Conservation (phyloP, 2,797 vertebrate species). For the Hyperoplus immaculatus region DNA sequence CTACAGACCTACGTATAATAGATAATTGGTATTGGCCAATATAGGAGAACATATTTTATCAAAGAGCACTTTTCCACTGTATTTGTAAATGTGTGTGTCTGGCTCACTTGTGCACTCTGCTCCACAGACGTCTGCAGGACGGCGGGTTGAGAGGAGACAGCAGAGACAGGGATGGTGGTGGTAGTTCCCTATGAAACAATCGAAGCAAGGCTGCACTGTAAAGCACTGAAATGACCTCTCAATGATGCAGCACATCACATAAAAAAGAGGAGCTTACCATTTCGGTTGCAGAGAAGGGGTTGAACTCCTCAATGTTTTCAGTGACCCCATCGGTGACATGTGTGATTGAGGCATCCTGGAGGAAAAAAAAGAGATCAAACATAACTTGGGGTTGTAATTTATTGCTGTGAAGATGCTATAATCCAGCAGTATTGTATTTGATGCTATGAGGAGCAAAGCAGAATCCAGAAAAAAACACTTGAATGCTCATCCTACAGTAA, state of each 20-base stretch:
- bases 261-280: constrained; percentile 60
- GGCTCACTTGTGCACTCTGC: constrained; percentile 89
- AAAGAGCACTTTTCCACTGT: background rate
- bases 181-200: constrained; percentile 66
- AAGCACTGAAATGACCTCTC: background rate
- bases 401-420: no score
- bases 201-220: background rate
- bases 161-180: constrained; percentile 87
- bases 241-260: fast-evolving
- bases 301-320: constrained; percentile 73
- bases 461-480: no score
- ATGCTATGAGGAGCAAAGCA: no score
- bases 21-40: no score
- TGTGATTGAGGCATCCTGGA: constrained; percentile 85
- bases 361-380: no score
- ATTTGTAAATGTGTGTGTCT: background rate
- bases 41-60: background rate
- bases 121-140: constrained; percentile 93
- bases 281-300: constrained; percentile 79
- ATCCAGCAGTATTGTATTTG: no score
- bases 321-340: constrained; percentile 65
- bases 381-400: no score
- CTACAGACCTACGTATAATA: background rate
- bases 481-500: constrained; percentile 58
- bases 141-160: constrained; percentile 89